These are phyloP conservation scores for Rissa tridactyla DNA, from an alignment of 2,113 vertebrate species.

Conservation along the genomic window DNA sequence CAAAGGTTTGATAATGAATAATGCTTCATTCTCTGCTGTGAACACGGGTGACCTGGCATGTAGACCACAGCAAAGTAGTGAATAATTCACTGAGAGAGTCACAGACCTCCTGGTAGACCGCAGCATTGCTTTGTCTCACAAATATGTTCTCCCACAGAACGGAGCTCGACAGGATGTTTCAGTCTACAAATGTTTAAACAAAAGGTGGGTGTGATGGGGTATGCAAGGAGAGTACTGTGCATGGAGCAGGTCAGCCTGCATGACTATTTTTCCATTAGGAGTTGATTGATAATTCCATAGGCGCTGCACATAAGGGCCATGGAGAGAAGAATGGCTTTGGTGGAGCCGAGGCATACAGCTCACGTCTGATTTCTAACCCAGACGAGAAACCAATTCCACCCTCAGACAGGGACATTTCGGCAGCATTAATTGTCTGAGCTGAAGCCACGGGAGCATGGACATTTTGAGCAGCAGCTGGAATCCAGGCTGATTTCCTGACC, in stretches of 20 bases:
- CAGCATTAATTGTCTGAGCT: conserved; percentile 16
- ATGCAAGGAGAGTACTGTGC: not conserved
- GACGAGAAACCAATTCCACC: conserved; percentile 47
- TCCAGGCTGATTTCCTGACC: conserved; percentile 21
- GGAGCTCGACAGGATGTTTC: conserved; percentile 59
- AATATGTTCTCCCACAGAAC: conserved; percentile 74
- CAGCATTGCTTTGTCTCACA: conserved; percentile 72
- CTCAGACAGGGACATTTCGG: conserved; percentile 6
- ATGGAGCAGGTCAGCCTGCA: not conserved
- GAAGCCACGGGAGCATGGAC: conserved; percentile 22
- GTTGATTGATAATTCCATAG: conserved; percentile 33
- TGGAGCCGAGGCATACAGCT: not conserved
- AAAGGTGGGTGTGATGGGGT: conserved; percentile 56
- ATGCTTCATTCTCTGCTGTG: conserved; percentile 62
- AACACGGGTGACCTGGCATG: conserved; percentile 68
- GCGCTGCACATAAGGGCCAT: conserved; percentile 8
- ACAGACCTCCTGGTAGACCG: conserved; percentile 69
- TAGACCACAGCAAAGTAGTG: conserved; percentile 71
- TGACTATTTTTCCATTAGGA: not conserved
- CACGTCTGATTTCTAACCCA: conserved; percentile 12
- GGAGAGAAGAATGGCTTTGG: conserved; percentile 20
- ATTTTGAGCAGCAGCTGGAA: not conserved
- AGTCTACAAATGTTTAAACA: conserved; percentile 73
- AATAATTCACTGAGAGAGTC: conserved; percentile 73
- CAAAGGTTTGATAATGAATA: conserved; percentile 67